Evolutionary conservation across 1,140 invertebrate species (phyloP).

Genomic region (Lordiphosa clarofinis): DNA sequence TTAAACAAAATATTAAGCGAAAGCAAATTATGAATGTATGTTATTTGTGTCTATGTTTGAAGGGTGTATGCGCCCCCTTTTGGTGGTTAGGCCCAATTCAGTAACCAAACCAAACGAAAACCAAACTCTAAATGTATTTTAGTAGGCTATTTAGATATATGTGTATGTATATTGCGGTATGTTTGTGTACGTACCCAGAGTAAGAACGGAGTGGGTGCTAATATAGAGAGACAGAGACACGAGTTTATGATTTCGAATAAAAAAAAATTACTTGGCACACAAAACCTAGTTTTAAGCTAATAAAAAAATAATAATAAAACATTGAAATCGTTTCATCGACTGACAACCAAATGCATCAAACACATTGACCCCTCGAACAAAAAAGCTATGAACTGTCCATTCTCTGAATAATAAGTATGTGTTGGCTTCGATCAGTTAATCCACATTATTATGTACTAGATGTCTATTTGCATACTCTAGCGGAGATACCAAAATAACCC

Average conservation of each 20-base stretch:
- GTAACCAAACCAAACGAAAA: conserved; percentile 10
- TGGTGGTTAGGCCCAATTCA: background rate
- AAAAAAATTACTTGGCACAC: conserved; percentile 29
- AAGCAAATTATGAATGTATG: conserved; percentile 50
- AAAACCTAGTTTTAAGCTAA: conserved; percentile 9
- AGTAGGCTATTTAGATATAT: conserved; percentile 25
- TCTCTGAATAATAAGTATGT: too few relatives aligned
- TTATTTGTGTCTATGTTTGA: conserved; percentile 72
- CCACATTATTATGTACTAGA: conserved; percentile 15
- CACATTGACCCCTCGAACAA: conserved; percentile 4
- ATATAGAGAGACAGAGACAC: conserved; percentile 4
- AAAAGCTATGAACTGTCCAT: too few relatives aligned
- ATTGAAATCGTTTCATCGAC: conserved; percentile 50
- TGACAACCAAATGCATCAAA: conserved; percentile 36
- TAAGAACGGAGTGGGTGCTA: conserved; percentile 44
- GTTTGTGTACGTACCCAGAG: conserved; percentile 32
- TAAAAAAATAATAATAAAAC: background rate
- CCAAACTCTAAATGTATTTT: conserved; percentile 48
- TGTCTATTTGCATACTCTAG: conserved; percentile 24
- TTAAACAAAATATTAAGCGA: conserved; percentile 28
- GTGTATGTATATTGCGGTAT: conserved; percentile 19
- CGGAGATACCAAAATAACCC: conserved; percentile 49
- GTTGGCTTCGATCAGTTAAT: conserved; percentile 51
- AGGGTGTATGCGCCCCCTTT: conserved; percentile 7
- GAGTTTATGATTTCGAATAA: conserved; percentile 26